Conservation (phyloP, 2,113 vertebrate genomes). For the Ellobius talpinus region DNA sequence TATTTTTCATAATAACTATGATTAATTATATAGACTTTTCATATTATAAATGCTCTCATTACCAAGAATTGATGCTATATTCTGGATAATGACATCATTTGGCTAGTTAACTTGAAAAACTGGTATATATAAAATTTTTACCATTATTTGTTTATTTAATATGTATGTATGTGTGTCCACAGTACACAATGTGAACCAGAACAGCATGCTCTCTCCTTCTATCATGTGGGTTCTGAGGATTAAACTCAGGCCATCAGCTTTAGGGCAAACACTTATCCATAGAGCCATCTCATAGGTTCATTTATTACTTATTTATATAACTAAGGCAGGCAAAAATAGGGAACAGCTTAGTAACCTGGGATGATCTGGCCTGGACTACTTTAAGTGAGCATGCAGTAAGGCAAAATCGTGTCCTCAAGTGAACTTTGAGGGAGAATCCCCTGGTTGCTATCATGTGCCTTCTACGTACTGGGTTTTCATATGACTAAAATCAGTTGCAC, state of each 20-base stretch:
- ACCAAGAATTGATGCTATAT: background rate
- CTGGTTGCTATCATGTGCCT: no score
- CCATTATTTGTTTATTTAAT: background rate
- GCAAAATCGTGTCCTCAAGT: background rate
- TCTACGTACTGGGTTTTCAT: background rate
- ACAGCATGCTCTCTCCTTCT: background rate
- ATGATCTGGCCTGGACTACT: background rate
- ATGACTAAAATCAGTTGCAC: background rate
- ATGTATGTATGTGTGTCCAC: background rate
- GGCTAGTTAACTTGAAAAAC: background rate
- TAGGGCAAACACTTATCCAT: background rate
- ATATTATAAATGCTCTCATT: background rate
- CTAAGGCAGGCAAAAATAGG: background rate
- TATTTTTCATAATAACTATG: slow-evolving; percentile 19
- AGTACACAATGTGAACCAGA: background rate
- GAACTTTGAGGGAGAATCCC: background rate
- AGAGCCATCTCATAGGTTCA: background rate
- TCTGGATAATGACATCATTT: background rate
- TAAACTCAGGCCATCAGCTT: background rate
- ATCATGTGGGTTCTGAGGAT: background rate
- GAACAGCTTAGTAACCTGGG: background rate
- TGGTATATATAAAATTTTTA: background rate
- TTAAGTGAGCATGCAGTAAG: background rate
- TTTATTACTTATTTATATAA: background rate
- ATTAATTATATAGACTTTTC: slow-evolving; percentile 24